Evolutionary conservation across 2,113 vertebrate species (phyloP), one percentile per base, ranked within the genome.

Genomic region (Burhinus bistriatus): DNA sequence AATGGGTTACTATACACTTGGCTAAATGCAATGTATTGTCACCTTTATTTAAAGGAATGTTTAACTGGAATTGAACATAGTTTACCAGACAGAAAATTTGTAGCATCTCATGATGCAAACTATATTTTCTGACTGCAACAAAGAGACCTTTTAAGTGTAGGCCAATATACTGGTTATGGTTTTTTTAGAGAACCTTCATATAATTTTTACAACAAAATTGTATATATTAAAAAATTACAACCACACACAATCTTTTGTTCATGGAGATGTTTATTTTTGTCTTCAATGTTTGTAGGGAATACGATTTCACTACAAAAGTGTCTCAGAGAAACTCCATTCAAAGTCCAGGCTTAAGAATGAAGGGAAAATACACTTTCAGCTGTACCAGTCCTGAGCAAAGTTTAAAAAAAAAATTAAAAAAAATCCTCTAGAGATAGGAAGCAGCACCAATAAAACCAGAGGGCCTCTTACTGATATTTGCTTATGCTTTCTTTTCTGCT

Each of bases 271-370:
- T 97, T 97, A 97, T 97, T 97, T 96, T 95, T 95, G 83, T 92
- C 93, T 94, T 96, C 83, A 94, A 66, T 93, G 91, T 89, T 96
- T 93, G 93, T 91, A 96, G 96, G 96, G 95, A 97, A 97, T 95
- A 97, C 13, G 83, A 89, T 95, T 95, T 96, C 95, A 95, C 96
- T 97, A 97, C 93, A 97, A 97, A 97, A 97, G 91, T 96, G 93
- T 95, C 94, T 97, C 95, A 95, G 95, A 97, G 96, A 96, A 97
- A 97, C 95, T 96, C 94, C 97, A 97, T 97, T 97, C 94, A 95
- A 97, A 97, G 85, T 95, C 93, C 95, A 97, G 87, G 49, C 94
- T 95, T 96, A 97, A 94, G 95, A 97, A 96, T 96, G 87, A 97
- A 95, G 94, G 96, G 95, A 97, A 96, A 94, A 96, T 97, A 95